Evolutionary conservation across 2,797 vertebrate genomes (phyloP).

Genomic region (Tapera naevia): DNA sequence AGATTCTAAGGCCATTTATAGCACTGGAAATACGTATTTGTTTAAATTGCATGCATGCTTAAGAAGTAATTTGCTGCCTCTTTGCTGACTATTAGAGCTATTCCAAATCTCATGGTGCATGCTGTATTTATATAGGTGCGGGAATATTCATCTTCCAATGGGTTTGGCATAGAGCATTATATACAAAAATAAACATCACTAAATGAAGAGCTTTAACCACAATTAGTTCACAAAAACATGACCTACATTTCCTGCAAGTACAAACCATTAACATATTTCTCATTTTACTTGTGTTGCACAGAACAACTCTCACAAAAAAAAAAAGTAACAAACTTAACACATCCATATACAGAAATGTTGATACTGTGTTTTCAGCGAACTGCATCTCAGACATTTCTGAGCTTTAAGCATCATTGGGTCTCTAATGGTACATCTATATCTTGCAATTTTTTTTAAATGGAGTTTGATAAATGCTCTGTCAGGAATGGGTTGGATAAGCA

Average conservation of each 20-base stretch:
- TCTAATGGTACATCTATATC: neutral
- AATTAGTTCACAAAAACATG: constrained; percentile 1
- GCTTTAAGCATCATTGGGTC: neutral
- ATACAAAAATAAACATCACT: neutral
- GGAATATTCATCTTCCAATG: neutral
- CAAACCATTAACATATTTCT: neutral
- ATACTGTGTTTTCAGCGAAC: neutral
- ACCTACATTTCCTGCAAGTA: neutral
- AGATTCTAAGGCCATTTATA: neutral
- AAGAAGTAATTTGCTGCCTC: neutral
- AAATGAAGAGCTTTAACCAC: neutral
- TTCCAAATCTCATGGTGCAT: neutral
- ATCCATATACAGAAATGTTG: neutral
- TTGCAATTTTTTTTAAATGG: neutral
- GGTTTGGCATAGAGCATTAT: neutral
- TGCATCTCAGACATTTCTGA: neutral
- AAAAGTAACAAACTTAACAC: neutral
- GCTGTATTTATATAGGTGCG: neutral
- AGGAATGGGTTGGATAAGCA: neutral
- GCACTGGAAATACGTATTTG: neutral
- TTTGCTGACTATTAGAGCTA: neutral
- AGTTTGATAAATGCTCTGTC: neutral
- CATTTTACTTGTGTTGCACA: neutral
- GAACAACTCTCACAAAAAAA: neutral
- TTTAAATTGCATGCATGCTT: neutral